Evolutionary conservation across 2,888 invertebrate species (phyloP).

Genomic region (Dryocosmus kuriphilus): DNA sequence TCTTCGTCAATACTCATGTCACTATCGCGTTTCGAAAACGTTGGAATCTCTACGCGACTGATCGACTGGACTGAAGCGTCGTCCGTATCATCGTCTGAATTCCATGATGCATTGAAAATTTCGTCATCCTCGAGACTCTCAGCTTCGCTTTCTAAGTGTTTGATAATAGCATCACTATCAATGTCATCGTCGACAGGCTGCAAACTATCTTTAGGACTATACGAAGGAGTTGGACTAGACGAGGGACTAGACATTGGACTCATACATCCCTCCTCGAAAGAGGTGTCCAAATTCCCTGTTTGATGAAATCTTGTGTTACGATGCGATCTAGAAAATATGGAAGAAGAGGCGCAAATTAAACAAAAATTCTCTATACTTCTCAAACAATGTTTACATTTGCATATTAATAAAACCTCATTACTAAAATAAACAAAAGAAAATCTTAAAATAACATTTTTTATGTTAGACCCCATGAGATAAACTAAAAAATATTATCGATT

Average conservation of each 20-base stretch:
- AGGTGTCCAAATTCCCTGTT: constrained; percentile 19
- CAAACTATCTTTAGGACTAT: constrained; percentile 3
- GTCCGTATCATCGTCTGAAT: constrained; percentile 67
- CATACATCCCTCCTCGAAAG: background rate
- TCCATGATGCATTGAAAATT: constrained; percentile 53
- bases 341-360: background rate
- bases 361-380: background rate
- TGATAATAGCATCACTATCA: constrained; percentile 17
- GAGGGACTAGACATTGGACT: constrained; percentile 34
- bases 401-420: background rate
- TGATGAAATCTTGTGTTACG: constrained; percentile 18
- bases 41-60: constrained; percentile 1
- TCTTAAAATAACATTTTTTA: too few relatives aligned
- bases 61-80: constrained; percentile 55
- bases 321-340: background rate
- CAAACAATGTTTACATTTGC: background rate
- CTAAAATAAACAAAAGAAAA: background rate
- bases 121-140: constrained; percentile 66
- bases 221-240: constrained; percentile 12
- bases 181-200: constrained; percentile 5
- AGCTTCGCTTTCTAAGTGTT: constrained; percentile 54
- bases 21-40: background rate
- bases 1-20: constrained; percentile 57
- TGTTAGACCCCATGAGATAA: too few relatives aligned
- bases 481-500: background rate